Conservation (phyloP, 64 coral and sea anemone species). For the Stichodactyla helianthus region DNA sequence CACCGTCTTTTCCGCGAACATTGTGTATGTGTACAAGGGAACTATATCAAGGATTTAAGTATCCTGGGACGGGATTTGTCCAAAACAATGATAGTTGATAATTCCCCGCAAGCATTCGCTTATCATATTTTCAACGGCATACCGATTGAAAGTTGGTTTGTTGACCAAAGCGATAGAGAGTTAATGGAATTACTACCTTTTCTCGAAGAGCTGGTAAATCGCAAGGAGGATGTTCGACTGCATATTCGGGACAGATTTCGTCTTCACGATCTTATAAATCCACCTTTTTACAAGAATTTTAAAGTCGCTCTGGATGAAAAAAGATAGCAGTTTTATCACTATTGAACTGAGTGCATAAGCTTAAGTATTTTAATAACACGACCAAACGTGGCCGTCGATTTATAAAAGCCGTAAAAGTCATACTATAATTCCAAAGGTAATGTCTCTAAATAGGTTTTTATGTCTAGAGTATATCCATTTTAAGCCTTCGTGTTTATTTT, state of each 20-base stretch:
- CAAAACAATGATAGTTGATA: conserved; percentile 98
- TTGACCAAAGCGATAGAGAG: conserved; percentile 85
- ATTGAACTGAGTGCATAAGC: not conserved
- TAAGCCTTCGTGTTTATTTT: not conserved
- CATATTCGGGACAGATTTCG: conserved; percentile 96
- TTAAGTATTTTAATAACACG: not conserved
- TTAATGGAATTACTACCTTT: conserved; percentile 89
- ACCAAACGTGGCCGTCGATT: not conserved
- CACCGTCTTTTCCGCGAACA: conserved; percentile 97
- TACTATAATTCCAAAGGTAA: not conserved
- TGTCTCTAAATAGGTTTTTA: conserved; percentile 1
- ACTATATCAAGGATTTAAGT: conserved; percentile 98
- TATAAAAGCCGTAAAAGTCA: not conserved
- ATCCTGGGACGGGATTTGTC: conserved; percentile 92
- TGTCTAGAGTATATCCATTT: not conserved
- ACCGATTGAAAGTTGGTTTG: conserved; percentile 99
- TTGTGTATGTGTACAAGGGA: conserved; percentile 96
- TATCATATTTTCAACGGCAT: conserved; percentile 99
- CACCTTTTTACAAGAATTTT: conserved; percentile 21
- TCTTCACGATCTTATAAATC: conserved; percentile 78
- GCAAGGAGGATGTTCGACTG: conserved; percentile 82
- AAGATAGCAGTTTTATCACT: not conserved
- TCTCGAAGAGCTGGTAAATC: conserved; percentile 74
- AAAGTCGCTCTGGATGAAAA: not conserved
- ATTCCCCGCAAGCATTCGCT: conserved; percentile 98